Evolutionary conservation across 2,113 vertebrate species (phyloP).

Genomic region (Phaethon lepturus): DNA sequence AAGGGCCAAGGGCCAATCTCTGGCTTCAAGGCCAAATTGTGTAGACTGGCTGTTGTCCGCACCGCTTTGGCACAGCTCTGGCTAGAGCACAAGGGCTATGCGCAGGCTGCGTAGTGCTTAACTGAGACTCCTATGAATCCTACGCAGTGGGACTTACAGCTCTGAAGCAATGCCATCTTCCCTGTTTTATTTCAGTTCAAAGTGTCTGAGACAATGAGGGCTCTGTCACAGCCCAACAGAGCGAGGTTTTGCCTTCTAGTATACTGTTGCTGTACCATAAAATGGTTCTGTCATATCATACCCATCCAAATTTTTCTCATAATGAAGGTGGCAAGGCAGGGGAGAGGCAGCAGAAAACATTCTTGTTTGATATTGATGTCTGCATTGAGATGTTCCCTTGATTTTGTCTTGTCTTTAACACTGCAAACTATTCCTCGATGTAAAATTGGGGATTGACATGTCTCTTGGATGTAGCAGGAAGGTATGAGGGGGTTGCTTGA

Average conservation of each 20-base stretch:
- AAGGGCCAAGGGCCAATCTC: neutral
- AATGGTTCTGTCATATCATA: neutral
- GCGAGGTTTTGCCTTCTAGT: neutral
- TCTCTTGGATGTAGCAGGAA: neutral
- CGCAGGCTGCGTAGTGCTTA: neutral
- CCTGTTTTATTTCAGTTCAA: neutral
- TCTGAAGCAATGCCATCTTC: neutral
- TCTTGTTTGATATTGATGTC: neutral
- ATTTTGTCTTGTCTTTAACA: neutral
- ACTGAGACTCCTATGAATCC: neutral
- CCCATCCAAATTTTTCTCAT: neutral
- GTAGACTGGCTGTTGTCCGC: neutral
- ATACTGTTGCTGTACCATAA: neutral
- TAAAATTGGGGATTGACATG: neutral
- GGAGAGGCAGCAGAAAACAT: neutral
- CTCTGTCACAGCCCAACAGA: neutral
- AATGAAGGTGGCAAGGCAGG: neutral
- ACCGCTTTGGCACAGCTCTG: neutral
- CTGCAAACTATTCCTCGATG: neutral
- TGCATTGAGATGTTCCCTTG: neutral
- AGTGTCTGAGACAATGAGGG: neutral
- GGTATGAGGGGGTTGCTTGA: neutral
- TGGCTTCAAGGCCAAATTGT: neutral
- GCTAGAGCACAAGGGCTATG: neutral
- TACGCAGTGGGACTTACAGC: rapidly evolving